Evolutionary conservation across 2,888 invertebrate genomes (phyloP).

Genomic region (Magallana nippona): DNA sequence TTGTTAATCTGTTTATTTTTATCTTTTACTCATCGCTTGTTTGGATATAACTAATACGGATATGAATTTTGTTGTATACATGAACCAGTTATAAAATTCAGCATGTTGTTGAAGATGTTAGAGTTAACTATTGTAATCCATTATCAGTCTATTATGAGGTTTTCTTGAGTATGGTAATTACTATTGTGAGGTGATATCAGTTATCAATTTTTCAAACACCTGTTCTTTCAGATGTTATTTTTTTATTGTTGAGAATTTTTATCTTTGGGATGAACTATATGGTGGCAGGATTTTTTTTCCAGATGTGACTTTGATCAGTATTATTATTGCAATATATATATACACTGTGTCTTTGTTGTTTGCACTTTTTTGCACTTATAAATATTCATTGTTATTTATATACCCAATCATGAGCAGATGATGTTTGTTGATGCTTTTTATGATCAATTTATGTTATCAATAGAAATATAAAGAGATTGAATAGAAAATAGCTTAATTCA

Average conservation of each 20-base stretch:
- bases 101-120: not conserved
- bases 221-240: not conserved
- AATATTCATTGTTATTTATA: slow-evolving; percentile 16
- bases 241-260: not conserved
- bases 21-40: not conserved
- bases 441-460: not conserved
- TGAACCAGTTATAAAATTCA: not conserved
- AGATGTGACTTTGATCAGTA: slow-evolving; percentile 25
- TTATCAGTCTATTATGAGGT: not conserved
- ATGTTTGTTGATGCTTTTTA: slow-evolving; percentile 4
- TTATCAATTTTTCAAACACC: not conserved
- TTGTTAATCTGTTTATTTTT: not conserved
- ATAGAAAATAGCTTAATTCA: too few relatives aligned
- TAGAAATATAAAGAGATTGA: not conserved
- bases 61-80: not conserved
- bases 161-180: not conserved
- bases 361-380: slow-evolving; percentile 26
- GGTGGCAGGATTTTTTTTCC: slow-evolving; percentile 22
- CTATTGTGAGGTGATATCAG: slow-evolving; percentile 7
- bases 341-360: slow-evolving; percentile 27
- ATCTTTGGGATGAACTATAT: slow-evolving; percentile 19
- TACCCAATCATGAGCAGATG: not conserved
- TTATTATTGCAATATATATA: slow-evolving; percentile 28
- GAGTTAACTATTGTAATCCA: not conserved
- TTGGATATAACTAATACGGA: not conserved